Conservation (phyloP, 1,140 invertebrate species). For the Brachionus rotundiformis region DNA sequence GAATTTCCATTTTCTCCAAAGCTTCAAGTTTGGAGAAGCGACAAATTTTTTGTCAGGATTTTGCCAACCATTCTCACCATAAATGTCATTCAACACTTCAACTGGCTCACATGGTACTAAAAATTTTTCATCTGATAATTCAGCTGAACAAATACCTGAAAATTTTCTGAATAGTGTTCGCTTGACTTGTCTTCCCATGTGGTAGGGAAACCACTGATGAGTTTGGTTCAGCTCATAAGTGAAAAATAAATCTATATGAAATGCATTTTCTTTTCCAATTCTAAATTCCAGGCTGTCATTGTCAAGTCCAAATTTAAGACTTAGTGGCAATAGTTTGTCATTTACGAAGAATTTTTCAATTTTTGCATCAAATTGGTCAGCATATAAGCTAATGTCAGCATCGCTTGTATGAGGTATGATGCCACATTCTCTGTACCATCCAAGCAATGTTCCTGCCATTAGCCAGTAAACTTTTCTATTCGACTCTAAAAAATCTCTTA, state of each 20-base stretch:
- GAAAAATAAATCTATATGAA: not conserved
- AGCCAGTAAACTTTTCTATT: not conserved
- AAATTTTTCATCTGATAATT: not conserved
- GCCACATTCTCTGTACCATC: constrained; percentile 31
- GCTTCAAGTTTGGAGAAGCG: not conserved
- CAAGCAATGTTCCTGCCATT: not conserved
- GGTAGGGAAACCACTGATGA: not conserved
- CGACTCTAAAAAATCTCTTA: not conserved
- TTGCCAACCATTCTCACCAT: not conserved
- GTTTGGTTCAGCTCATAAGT: not conserved
- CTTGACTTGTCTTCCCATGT: not conserved
- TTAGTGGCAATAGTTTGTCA: not conserved
- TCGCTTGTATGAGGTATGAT: constrained; percentile 12
- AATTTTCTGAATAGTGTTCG: not conserved
- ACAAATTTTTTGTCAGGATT: not conserved
- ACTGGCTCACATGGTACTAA: not conserved
- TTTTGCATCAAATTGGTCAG: not conserved
- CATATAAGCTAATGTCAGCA: not conserved
- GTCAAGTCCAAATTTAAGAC: not conserved
- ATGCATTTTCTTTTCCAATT: not conserved
- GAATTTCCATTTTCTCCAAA: not conserved
- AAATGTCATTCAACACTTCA: not conserved
- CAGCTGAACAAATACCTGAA: not conserved
- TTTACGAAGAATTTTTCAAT: not conserved
- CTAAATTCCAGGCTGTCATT: not conserved